A percentile compares a stretch with the other conserved stretches of the same genome.
Conservation (phyloP, 2,113 vertebrate species). For the Bubo scandiacus region DNA sequence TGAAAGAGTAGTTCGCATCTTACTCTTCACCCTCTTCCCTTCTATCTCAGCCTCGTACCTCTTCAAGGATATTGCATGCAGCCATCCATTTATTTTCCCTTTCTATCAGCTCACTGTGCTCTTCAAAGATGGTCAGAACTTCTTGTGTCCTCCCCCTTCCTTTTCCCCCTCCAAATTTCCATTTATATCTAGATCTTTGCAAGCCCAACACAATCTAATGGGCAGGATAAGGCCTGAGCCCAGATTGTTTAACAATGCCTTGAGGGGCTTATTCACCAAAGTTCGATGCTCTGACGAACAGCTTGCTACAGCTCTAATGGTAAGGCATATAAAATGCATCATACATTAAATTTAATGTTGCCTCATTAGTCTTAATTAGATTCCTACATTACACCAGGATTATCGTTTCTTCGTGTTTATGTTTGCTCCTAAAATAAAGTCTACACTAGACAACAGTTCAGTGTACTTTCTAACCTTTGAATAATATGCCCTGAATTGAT, state of each 20-base stretch:
- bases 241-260: conserved; percentile 64
- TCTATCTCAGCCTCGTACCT: neutral
- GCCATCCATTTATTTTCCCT: neutral
- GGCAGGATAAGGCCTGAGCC: conserved; percentile 16
- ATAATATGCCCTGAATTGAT: conserved; percentile 44
- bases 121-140: neutral
- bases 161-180: neutral
- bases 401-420: conserved; percentile 76
- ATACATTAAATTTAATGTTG: conserved; percentile 82
- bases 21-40: neutral
- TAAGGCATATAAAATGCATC: conserved; percentile 77
- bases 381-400: conserved; percentile 73
- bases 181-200: neutral
- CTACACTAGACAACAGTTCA: conserved; percentile 57
- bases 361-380: conserved; percentile 84
- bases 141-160: neutral
- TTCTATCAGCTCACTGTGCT: neutral
- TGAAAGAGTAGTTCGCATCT: neutral
- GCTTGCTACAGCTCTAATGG: conserved; percentile 75
- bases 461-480: conserved; percentile 60
- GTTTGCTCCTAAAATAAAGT: conserved; percentile 71
- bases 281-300: conserved; percentile 69
- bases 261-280: conserved; percentile 67
- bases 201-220: conserved; percentile 29
- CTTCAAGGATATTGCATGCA: neutral